These are phyloP conservation scores for Saguinus midas DNA, from an alignment of 2,113 vertebrate species.

Conservation along the genomic window DNA sequence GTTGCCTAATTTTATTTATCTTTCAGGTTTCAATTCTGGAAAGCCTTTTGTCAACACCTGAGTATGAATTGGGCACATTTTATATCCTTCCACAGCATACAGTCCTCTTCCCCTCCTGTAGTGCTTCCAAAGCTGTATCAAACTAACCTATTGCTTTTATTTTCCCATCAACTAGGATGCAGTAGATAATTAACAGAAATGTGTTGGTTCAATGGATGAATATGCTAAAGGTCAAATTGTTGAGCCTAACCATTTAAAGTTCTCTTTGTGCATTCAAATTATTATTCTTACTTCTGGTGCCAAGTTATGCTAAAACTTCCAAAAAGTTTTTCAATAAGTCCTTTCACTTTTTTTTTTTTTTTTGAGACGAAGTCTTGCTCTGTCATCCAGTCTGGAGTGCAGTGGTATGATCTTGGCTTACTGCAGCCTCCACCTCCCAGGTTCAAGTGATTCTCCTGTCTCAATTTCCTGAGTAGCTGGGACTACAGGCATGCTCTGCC, in stretches of 20 bases:
- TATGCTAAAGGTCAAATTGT: slow-evolving; percentile 28
- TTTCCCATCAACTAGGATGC: not conserved
- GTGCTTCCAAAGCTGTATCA: not conserved
- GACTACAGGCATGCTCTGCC: too few relatives aligned
- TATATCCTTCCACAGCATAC: not conserved
- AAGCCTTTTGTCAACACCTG: not conserved
- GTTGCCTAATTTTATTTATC: not conserved
- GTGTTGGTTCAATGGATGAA: not conserved
- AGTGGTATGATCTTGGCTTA: too few relatives aligned
- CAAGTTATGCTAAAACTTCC: slow-evolving; percentile 55
- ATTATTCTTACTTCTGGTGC: not conserved
- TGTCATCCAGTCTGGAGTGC: too few relatives aligned
- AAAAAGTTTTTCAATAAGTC: slow-evolving; percentile 38
- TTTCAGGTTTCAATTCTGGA: not conserved
- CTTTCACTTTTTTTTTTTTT: not conserved
- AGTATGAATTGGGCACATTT: not conserved
- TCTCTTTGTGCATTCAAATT: slow-evolving; percentile 50
- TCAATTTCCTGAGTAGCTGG: too few relatives aligned
- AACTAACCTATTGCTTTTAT: not conserved
- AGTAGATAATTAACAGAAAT: not conserved
- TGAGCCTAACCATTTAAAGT: slow-evolving; percentile 29
- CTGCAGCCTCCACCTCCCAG: too few relatives aligned
- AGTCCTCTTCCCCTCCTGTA: not conserved
- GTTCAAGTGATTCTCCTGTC: too few relatives aligned
- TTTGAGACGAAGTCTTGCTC: too few relatives aligned